Percentiles rank a stretch among this genome's conserved stretches.
phyloP scores from a whole-genome alignment of 2,797 vertebrate species.

The Alfaro cultratus region DNA sequence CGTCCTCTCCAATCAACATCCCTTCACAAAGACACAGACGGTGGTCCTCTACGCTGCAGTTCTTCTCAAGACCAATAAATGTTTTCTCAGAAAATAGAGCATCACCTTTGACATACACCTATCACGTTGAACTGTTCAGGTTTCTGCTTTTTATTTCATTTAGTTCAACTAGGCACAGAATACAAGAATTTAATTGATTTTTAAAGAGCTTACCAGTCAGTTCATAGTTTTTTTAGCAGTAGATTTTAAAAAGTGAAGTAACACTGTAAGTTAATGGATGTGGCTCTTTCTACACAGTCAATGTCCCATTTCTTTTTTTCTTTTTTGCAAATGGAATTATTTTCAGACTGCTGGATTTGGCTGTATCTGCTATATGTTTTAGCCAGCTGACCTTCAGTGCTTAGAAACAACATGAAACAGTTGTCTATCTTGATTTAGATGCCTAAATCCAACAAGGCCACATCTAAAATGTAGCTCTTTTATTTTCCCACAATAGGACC shows the following conservation, averaged over 20 bases:
- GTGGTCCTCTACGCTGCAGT: conserved; percentile 20
- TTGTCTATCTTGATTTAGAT: background rate
- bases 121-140: background rate
- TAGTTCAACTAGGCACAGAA: background rate
- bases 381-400: background rate
- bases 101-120: background rate
- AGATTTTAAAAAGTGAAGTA: background rate
- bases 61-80: conserved; percentile 16
- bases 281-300: background rate
- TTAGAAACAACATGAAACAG: background rate
- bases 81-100: background rate
- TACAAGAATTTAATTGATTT: background rate
- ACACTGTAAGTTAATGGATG: background rate
- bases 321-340: background rate
- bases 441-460: background rate
- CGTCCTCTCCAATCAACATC: conserved; percentile 63
- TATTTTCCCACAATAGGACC: conserved; percentile 8
- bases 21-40: conserved; percentile 40
- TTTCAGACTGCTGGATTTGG: background rate
- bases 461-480: background rate
- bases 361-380: background rate
- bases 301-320: background rate
- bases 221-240: background rate
- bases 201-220: background rate
- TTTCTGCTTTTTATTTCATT: background rate